Evolutionary conservation across 1,140 invertebrate genomes (phyloP).

Genomic region (Mactra quadrangularis): DNA sequence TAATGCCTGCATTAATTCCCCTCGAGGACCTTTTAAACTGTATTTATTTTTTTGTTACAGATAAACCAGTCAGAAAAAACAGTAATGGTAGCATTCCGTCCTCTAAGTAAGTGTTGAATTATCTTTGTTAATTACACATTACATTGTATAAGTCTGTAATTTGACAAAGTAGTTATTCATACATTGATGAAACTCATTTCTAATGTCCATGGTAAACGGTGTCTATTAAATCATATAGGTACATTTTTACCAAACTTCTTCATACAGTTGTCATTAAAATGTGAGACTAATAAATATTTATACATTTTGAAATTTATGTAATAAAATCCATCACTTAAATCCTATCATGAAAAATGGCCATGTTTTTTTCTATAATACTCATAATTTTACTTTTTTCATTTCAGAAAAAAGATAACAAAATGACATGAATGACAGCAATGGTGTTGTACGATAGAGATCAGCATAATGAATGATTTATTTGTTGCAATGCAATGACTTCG

Average conservation of each 20-base stretch:
- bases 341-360: too few species aligned
- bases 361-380: too few species aligned
- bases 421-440: background rate
- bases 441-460: too few species aligned
- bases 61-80: slow-evolving; percentile 38
- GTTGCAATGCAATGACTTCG: too few species aligned
- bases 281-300: background rate
- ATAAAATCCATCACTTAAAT: background rate
- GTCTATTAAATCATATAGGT: too few species aligned
- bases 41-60: background rate
- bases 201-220: too few species aligned
- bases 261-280: background rate
- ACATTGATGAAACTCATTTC: background rate
- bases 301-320: too few species aligned
- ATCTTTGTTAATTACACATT: background rate
- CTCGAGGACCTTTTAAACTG: too few species aligned
- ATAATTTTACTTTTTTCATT: slow-evolving; percentile 1
- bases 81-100: slow-evolving; percentile 56
- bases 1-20: too few species aligned
- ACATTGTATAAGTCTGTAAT: background rate
- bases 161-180: background rate
- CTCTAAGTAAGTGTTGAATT: slow-evolving; percentile 23
- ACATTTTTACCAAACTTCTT: background rate
- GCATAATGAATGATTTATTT: too few species aligned
- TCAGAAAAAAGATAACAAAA: slow-evolving; percentile 37